Conservation (phyloP, 53 echinoderm and acorn worm genomes). For the Echinometra lucunter region DNA sequence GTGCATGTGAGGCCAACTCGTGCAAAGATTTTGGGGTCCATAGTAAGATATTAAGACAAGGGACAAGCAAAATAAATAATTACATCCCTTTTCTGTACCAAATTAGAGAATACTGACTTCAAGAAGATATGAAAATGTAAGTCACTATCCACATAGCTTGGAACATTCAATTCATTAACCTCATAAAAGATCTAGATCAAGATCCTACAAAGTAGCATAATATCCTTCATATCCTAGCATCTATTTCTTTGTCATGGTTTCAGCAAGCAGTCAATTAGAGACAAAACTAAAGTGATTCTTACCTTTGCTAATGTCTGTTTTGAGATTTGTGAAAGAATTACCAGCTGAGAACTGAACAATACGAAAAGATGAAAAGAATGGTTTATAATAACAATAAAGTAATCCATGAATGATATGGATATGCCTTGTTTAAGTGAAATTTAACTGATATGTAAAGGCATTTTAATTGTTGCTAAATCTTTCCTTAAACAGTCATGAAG, state of each 20-base stretch:
- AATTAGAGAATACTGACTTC: background rate
- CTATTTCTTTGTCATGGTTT: too few relatives aligned
- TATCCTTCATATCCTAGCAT: background rate
- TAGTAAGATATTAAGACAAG: background rate
- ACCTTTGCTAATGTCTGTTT: slow-evolving; percentile 98
- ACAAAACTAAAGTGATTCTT: background rate
- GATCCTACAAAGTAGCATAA: too few relatives aligned
- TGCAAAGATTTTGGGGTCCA: background rate
- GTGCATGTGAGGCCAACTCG: background rate
- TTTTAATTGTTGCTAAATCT: background rate
- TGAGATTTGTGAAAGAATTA: slow-evolving; percentile 91
- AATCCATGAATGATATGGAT: background rate
- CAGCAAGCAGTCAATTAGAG: too few relatives aligned
- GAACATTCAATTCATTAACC: background rate
- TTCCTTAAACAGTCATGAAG: background rate
- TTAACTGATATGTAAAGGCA: background rate
- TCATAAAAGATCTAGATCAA: background rate
- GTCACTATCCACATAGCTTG: background rate
- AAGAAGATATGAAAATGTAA: background rate
- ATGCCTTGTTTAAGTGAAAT: background rate
- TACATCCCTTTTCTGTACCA: background rate
- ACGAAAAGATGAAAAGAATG: slow-evolving; percentile 39
- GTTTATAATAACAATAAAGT: too few relatives aligned
- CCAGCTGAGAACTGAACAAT: slow-evolving; percentile 79
- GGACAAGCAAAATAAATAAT: background rate